Percentiles rank a stretch among this genome's conserved stretches.
Conservation (phyloP, 2,797 vertebrate species). For the Gymnodraco acuticeps region DNA sequence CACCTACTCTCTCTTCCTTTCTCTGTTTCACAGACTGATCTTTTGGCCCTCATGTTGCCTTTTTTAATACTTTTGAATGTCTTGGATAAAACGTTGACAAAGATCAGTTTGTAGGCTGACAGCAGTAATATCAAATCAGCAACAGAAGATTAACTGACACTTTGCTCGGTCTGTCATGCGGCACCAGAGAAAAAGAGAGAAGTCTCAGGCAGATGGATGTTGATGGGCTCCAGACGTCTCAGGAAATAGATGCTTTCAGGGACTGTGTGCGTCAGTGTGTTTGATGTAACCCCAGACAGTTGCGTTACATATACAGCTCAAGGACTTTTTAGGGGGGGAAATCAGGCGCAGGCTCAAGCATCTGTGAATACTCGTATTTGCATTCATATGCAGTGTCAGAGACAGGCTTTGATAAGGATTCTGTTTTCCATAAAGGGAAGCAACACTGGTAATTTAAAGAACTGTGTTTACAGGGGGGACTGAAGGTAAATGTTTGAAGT, state of each 20-base stretch:
- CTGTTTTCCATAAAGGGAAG: constrained; percentile 30
- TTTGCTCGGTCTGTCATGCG: constrained; percentile 39
- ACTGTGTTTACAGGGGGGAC: constrained; percentile 17
- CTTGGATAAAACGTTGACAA: constrained; percentile 40
- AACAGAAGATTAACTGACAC: constrained; percentile 51
- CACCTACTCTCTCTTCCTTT: not conserved
- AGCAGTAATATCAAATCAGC: constrained; percentile 55
- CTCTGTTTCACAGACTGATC: constrained; percentile 24
- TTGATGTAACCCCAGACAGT: constrained; percentile 65
- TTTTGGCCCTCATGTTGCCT: constrained; percentile 21
- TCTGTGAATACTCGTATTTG: constrained; percentile 36
- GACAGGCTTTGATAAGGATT: constrained; percentile 47
- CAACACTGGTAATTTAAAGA: constrained; percentile 29
- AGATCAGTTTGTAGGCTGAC: constrained; percentile 57
- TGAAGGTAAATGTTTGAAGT: constrained; percentile 29
- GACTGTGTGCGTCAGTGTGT: constrained; percentile 47
- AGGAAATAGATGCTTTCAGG: constrained; percentile 48
- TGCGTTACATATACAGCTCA: constrained; percentile 44
- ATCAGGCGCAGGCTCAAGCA: constrained; percentile 37
- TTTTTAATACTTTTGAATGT: constrained; percentile 22
- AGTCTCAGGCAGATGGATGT: constrained; percentile 64
- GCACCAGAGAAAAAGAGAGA: constrained; percentile 20
- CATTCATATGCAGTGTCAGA: constrained; percentile 50
- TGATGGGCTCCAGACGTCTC: constrained; percentile 64
- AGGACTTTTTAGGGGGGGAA: constrained; percentile 41